Evolutionary conservation across 2,113 vertebrate species (phyloP).

Genomic region (Ceuthmochares aereus): DNA sequence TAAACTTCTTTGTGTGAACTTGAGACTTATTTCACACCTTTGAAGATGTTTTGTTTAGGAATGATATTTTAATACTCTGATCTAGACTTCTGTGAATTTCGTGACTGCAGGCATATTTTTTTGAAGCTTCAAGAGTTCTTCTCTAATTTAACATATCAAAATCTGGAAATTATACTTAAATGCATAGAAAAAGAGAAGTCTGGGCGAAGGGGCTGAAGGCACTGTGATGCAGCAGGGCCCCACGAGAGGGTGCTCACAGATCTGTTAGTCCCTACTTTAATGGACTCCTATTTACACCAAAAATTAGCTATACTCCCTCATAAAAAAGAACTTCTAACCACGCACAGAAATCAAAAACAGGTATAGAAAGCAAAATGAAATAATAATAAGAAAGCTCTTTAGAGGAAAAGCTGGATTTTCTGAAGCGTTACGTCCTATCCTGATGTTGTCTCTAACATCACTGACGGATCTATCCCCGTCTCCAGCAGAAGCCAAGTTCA

Average conservation of each 20-base stretch:
- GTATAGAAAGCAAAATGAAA: fast-evolving
- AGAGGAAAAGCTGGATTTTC: background rate
- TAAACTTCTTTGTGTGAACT: background rate
- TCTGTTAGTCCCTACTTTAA: background rate
- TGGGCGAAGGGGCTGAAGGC: background rate
- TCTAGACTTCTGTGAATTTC: background rate
- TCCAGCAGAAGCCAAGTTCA: fast-evolving
- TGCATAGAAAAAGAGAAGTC: background rate
- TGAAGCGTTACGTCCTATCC: background rate
- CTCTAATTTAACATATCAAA: background rate
- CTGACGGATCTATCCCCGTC: fast-evolving
- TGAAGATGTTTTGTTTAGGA: background rate
- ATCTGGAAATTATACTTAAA: background rate
- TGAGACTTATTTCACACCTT: background rate
- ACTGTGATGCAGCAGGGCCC: background rate
- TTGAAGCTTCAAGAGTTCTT: background rate
- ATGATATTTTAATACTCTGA: background rate
- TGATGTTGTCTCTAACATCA: background rate
- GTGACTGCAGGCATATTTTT: background rate
- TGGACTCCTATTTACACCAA: background rate
- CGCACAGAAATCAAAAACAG: background rate
- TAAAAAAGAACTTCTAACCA: background rate
- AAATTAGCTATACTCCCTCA: background rate
- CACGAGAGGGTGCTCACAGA: constrained; percentile 55
- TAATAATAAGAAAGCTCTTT: fast-evolving